These are phyloP conservation scores for Lingula anatina DNA, from an alignment of 2,888 invertebrate genomes.

Conservation along the genomic window DNA sequence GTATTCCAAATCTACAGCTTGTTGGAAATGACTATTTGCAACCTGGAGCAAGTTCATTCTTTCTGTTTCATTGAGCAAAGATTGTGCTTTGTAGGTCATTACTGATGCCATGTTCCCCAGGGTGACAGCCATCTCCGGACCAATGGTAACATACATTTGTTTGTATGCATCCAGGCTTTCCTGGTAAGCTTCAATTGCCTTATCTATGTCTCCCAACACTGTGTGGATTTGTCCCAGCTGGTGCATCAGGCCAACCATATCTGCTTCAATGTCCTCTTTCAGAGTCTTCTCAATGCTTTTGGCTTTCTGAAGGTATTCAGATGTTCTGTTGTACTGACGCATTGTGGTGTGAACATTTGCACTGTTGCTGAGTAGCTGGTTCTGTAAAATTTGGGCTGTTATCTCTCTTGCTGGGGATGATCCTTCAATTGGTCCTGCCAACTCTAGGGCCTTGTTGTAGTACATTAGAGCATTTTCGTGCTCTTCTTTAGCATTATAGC, in stretches of 20 bases:
- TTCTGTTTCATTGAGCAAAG: conserved; percentile 36
- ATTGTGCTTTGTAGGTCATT: conserved; percentile 47
- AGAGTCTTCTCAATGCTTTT: conserved; percentile 45
- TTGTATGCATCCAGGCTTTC: conserved; percentile 43
- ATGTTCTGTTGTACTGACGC: conserved; percentile 45
- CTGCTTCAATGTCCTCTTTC: conserved; percentile 47
- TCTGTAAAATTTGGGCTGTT: no score
- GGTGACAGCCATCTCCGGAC: conserved; percentile 40
- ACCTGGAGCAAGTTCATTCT: conserved; percentile 36
- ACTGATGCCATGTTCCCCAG: conserved; percentile 46
- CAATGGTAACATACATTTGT: conserved; percentile 36
- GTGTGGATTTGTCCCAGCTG: conserved; percentile 47
- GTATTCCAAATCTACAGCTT: conserved; percentile 35
- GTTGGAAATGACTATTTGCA: conserved; percentile 42
- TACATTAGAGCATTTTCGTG: conserved; percentile 38
- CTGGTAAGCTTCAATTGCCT: conserved; percentile 46
- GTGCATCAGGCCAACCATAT: conserved; percentile 40
- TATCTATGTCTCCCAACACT: conserved; percentile 44
- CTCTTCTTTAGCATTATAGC: conserved; percentile 43
- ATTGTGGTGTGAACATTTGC: conserved; percentile 47
- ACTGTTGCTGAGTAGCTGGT: conserved; percentile 46
- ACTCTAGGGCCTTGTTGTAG: conserved; percentile 45
- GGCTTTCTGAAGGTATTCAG: conserved; percentile 46
- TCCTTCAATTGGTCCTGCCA: conserved; percentile 12
- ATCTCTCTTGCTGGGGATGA: no score